These are phyloP conservation scores for Tetrapedia diversipes DNA, from an alignment of 2,888 invertebrate genomes.

Conservation along the genomic window DNA sequence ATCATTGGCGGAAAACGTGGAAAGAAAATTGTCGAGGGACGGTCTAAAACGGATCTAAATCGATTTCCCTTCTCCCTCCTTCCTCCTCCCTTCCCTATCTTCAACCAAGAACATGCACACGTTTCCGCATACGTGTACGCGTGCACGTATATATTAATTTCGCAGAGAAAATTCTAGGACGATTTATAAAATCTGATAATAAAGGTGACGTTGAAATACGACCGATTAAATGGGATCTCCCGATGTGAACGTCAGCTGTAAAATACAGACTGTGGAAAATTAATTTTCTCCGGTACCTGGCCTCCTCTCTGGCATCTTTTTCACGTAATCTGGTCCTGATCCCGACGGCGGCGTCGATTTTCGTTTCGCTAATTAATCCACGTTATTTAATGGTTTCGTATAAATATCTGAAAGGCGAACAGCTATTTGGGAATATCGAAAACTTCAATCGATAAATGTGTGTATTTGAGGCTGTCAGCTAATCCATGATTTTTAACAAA, in stretches of 20 bases:
- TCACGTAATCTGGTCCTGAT: not conserved
- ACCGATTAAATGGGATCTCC: constrained; percentile 49
- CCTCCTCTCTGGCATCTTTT: not conserved
- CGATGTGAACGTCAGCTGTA: constrained; percentile 16
- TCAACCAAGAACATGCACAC: constrained; percentile 17
- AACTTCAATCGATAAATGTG: no score
- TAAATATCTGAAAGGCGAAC: not conserved
- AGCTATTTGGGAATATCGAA: not conserved
- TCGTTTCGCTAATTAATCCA: no score
- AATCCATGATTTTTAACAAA: no score
- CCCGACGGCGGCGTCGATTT: constrained; percentile 19
- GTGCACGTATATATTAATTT: constrained; percentile 38
- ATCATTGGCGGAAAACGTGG: constrained; percentile 65
- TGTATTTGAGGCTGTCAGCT: no score
- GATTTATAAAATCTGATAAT: constrained; percentile 54
- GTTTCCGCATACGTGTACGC: not conserved
- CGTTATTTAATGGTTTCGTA: no score
- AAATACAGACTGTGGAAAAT: constrained; percentile 37
- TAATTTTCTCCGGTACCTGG: constrained; percentile 20
- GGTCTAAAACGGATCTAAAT: constrained; percentile 13
- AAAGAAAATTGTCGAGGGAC: constrained; percentile 60
- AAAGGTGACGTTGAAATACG: constrained; percentile 43
- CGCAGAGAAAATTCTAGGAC: constrained; percentile 35
- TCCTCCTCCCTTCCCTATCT: no score
- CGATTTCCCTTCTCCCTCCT: no score